phyloP scores from a whole-genome alignment of 2,888 invertebrate species.

The Lithophane ornitopus region DNA sequence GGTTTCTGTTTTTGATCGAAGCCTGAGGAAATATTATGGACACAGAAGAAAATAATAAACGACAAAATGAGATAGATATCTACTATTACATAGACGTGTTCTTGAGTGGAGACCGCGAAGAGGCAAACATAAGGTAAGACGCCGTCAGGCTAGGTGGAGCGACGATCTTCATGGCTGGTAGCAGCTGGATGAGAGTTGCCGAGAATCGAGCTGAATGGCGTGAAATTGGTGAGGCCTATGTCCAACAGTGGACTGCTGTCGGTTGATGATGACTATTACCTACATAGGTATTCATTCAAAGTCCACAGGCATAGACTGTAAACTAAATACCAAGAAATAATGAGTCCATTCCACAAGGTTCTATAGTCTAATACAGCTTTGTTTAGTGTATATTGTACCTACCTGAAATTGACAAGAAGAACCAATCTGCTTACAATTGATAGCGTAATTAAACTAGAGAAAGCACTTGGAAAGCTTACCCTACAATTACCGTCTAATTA shows the following conservation, averaged over 20 bases:
- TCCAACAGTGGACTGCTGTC: background rate
- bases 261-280: background rate
- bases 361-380: conserved; percentile 9
- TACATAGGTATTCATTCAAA: background rate
- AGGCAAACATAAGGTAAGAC: background rate
- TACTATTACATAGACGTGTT: background rate
- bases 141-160: background rate
- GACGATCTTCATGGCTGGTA: background rate
- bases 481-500: conserved; percentile 60
- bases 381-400: conserved; percentile 20
- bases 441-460: conserved; percentile 61
- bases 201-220: background rate
- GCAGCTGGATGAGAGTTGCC: background rate
- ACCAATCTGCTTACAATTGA: conserved; percentile 56
- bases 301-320: background rate
- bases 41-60: background rate
- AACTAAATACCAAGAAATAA: conserved; percentile 4
- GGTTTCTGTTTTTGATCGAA: conserved; percentile 32
- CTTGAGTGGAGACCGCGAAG: background rate
- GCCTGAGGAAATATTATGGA: conserved; percentile 18
- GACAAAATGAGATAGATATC: background rate
- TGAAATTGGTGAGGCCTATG: background rate
- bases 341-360: background rate
- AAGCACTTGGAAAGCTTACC: conserved; percentile 53
- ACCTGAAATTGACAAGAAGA: conserved; percentile 30